Evolutionary conservation across 2,113 vertebrate genomes (phyloP), one percentile per base, ranked within the genome.

Genomic region (Odocoileus virginianus): DNA sequence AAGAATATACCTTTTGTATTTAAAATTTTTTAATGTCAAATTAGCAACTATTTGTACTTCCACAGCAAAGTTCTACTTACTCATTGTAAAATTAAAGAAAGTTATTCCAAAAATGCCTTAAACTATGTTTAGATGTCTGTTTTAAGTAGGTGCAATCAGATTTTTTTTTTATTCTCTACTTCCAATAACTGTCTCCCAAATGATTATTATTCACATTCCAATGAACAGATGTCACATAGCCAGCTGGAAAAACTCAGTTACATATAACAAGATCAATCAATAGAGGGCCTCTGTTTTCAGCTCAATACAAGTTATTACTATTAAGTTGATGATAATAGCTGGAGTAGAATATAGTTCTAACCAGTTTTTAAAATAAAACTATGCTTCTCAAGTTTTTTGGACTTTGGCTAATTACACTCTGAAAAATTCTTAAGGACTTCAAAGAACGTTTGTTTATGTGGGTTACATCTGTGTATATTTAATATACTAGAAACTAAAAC

Each of bases 381-480:
- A n/a, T 4, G 3, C 30, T 91, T 78, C 54, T 84, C n/a, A 87
- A 74, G 45, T 79, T 17, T 83, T 90, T 84, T 90, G 27, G 6
- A 88, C 52, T 97, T 17, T 47, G 6, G n/a, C 47, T 50, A 9
- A 60, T 67, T 58, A 47, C 7, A 89, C 12, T 81, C 12, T 55
- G 71, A 78, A 81, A 86, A 85, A 95, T 83, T 92, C 87, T 7
- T 93, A 28, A 92, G 27, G 10, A 89, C 47, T 58, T 94, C 43
- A 97, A 95, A 95, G 28, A 79, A 50, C 9, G 79, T 91, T 92
- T 86, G 21, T 78, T 89, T 89, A 90, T 86, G 16, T 67, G 11
- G 43, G 27, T 78, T 86, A 74, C 57, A 23, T 61, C 52, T 91
- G 11, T 78, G 52, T 28, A 25, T 86, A 64, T 76, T 90, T 87